phyloP scores from a whole-genome alignment of 2,888 invertebrate species.

The Mesochorus sp. region DNA sequence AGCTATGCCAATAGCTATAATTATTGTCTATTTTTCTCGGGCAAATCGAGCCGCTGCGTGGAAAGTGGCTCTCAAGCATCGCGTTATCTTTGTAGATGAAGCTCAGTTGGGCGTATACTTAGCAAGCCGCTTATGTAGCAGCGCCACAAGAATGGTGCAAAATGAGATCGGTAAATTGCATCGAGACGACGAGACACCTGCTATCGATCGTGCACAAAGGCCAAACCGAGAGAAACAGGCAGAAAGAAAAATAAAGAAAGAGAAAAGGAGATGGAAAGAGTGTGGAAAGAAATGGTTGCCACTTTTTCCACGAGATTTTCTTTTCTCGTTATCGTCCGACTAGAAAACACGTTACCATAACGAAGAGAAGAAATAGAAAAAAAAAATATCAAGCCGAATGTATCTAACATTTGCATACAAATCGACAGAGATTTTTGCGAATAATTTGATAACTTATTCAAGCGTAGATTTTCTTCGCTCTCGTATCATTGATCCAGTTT shows the following conservation, averaged over 20 bases:
- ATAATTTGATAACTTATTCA: background rate
- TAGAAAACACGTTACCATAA: background rate
- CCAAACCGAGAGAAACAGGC: background rate
- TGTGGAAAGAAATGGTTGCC: too few relatives aligned
- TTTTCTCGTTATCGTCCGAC: background rate
- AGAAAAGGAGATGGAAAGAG: too few relatives aligned
- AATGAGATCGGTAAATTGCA: slow-evolving; percentile 42
- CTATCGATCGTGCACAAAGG: slow-evolving; percentile 28
- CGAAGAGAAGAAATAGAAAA: background rate
- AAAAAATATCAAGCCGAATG: background rate
- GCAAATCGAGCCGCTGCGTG: too few relatives aligned
- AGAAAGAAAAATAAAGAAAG: background rate
- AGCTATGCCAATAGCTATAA: background rate
- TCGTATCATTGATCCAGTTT: too few relatives aligned
- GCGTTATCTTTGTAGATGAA: background rate
- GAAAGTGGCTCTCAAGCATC: background rate
- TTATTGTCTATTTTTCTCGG: background rate
- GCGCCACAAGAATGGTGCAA: background rate
- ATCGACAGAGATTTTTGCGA: background rate
- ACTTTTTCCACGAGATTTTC: background rate
- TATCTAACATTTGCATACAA: background rate
- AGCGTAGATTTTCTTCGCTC: too few relatives aligned
- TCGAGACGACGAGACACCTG: slow-evolving; percentile 12
- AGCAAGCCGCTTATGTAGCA: background rate
- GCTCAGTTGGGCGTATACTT: slow-evolving; percentile 4